Conservation (phyloP, 2,113 vertebrate genomes). For the Bubo blakistoni region DNA sequence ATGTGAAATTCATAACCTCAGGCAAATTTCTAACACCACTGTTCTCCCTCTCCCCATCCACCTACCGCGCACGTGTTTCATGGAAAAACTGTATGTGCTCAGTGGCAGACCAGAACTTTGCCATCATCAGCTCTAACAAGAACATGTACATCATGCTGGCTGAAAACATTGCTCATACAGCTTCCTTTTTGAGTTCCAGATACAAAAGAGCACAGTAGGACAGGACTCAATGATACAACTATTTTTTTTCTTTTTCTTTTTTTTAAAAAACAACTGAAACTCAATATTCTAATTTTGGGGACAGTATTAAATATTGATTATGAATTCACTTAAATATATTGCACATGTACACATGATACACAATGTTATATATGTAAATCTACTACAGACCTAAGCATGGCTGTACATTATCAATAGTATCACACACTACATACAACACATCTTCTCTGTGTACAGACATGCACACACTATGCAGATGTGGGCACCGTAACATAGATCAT, state of each 20-base stretch:
- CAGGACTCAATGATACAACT: neutral
- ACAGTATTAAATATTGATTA: neutral
- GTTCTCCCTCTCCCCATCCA: neutral
- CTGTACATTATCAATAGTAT: neutral
- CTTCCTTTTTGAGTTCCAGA: neutral
- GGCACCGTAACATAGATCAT: neutral
- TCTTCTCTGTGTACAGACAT: neutral
- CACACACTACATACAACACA: neutral
- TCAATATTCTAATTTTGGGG: neutral
- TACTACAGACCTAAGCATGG: neutral
- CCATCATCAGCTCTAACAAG: neutral
- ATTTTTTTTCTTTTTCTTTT: neutral
- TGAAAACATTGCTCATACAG: neutral
- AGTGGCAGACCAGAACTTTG: neutral
- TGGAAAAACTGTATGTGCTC: neutral
- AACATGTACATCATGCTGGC: neutral
- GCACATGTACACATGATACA: neutral
- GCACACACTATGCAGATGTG: neutral
- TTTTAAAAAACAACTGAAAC: neutral
- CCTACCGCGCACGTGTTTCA: fast-evolving
- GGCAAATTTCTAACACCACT: neutral
- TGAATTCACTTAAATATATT: neutral
- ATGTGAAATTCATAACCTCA: neutral
- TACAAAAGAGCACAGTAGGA: neutral
- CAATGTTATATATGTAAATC: neutral